A percentile compares a stretch with the other conserved stretches of the same genome.
These are phyloP conservation scores for Hyperoodon ampullatus DNA, from an alignment of 2,113 vertebrate species.

Conservation along the genomic window DNA sequence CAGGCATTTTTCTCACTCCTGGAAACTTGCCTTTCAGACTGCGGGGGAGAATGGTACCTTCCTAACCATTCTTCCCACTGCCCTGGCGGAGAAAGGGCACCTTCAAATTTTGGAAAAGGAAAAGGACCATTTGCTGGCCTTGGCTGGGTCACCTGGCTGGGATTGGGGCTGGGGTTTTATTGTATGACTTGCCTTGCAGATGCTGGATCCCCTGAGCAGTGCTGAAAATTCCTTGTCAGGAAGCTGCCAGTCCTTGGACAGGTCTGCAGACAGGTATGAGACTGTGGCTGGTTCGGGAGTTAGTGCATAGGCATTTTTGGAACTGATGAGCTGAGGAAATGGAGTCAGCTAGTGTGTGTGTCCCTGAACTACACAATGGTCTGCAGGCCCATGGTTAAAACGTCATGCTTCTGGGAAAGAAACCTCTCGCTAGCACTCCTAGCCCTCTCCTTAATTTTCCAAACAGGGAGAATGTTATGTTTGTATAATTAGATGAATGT, in stretches of 20 bases:
- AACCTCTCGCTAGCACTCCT: background rate
- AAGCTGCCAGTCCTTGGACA: slow-evolving; percentile 97
- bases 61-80: background rate
- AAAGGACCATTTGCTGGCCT: background rate
- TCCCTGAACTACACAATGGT: background rate
- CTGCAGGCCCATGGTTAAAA: background rate
- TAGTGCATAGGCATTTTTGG: background rate
- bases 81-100: background rate
- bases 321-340: background rate
- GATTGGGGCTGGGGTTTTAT: background rate
- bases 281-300: background rate
- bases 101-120: background rate
- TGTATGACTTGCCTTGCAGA: slow-evolving; percentile 83
- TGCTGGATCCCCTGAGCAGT: slow-evolving; percentile 96
- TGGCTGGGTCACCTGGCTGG: background rate
- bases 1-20: slow-evolving; percentile 62
- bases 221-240: slow-evolving; percentile 96
- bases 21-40: slow-evolving; percentile 58
- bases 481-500: slow-evolving; percentile 31
- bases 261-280: slow-evolving; percentile 93
- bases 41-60: background rate
- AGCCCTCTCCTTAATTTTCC: slow-evolving; percentile 27
- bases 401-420: background rate
- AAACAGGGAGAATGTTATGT: background rate
- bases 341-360: background rate